Evolutionary conservation across 2,113 vertebrate species (phyloP), one percentile per base, ranked within the genome.

Genomic region (Dendrocopos noguchii): DNA sequence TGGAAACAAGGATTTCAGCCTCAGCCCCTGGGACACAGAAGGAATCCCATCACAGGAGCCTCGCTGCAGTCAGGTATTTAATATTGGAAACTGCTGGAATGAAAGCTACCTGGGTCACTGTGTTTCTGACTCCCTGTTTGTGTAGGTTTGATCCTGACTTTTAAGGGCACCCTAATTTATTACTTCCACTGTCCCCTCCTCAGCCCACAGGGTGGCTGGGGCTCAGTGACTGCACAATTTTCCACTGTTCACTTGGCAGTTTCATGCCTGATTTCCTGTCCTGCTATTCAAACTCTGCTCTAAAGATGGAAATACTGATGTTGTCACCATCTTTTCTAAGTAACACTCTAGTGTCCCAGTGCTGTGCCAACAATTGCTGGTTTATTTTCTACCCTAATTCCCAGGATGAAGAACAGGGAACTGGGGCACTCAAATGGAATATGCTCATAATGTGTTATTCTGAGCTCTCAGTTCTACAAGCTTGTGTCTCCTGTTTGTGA

Each of bases 301-400:
- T 80, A 53, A 91, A 90, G 82, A 67, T 92, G 87, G 87, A 95
- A 94, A 91, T 75, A 42, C 66, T 85, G 67, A 85, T 61, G 87
- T 28, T 70, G 87, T 94, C 76, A 75, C 34, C 27, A 2, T 71
- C 87, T 88, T 90, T 94, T 83, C 82, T 78, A 67, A 94, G 68
- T 71, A 74, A 87, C 16, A 2, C 44, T 84, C 31, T 36, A 52
- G 73, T 27, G 27, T 78, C 44, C 7, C 7, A 90, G 29, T 68
- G 47, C 81, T 92, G 44, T 44, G 50, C 72, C 92, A 89, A 92
- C 52, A 87, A 65, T 64, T 29, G 12, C 50, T 80, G 8, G 12
- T 57, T 94, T 83, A 39, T 84, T 84, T 91, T 79, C 72, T 71
- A 3, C 60, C 50, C 0, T 78, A 53, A 83, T 85, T 94, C 61